Base-by-base conservation (phyloP, 2,888 invertebrate species). In the Catocala nupta region DNA sequence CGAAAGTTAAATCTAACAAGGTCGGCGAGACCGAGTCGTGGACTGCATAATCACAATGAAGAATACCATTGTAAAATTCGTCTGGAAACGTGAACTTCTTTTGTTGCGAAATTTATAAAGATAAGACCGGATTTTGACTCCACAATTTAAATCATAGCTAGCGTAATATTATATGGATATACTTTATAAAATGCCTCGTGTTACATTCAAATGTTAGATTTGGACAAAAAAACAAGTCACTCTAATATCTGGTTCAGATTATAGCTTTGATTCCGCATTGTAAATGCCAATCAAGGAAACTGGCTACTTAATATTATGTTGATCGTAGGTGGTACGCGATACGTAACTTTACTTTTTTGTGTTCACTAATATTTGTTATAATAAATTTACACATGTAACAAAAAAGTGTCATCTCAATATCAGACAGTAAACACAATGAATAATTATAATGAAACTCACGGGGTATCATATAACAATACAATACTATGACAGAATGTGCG, bases 1-100 rank as follows among this genome's bases (percentile, higher is more conserved):
- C 71, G 78, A 86, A 82, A 86, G 82, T 82, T 70, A 60, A 67
- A 62, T 65, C 63, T 71, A 81, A 74, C 81, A 81, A 87, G 87
- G 84, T 73, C 81, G 63, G 55, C 45, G 16, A 67, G 64, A 68
- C 62, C 57, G 54, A 71, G 59, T 76, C 74, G 72, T 73, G 77
- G 68, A 73, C 77, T 74, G 75, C 70, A 74, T 75, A 76, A 77
- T 75, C 74, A 68, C 62, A 75, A 57, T 71, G 67, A 69, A 69
- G 75, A 80, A 70, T 77, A 63, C 58, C 75, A 79, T 82, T 81
- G 77, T 81, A 78, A 74, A 68, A 71, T 73, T 68, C 68, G 70
- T 71, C 71, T 77, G 65, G 72, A 68, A 57, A 73, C 65, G 36
- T 78, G 71, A 72, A 74, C 78, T 77, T 75, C 73, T 75, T 75